Base-by-base conservation (phyloP, 2,888 invertebrate species). In the Fragum whitleyi region DNA sequence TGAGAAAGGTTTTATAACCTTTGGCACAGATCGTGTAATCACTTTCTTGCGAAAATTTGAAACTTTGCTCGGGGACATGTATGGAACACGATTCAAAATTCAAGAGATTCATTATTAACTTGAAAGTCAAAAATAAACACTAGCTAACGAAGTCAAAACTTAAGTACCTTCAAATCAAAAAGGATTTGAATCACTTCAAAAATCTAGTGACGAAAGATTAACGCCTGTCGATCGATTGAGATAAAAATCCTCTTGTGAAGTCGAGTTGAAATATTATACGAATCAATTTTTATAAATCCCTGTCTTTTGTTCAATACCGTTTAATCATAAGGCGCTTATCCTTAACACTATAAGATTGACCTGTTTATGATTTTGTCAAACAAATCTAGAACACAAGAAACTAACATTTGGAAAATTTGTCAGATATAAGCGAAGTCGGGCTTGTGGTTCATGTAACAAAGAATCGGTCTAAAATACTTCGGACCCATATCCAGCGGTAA, bases 191-290 rank as follows among this genome's bases (percentile, higher is more conserved):
- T 47, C 47, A 47, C 47, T 14, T 47, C 19, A 47, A 36, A 47
- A 47, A 47, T 14, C 47, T 47, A 9, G 47, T 47, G 47, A 47
- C 47, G 47, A 47, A 47, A 47, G 47, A 47, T 47, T 47, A 47
- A 47, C 47, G 47, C 47, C 47, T 14, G 47, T 47, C 47, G n/a
- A 47, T 47, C 47, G 47, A 47, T 47, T n/a, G 47, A 9, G 47
- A 47, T 47, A 47, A 47, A 47, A 47, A 47, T 14, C 47, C 16
- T 47, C 47, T 47, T 47, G 16, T 47, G 14, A 47, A 47, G 47
- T 47, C n/a, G n/a, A 47, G 47, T 47, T 47, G 47, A 47, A 47
- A 47, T 47, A 47, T 47, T 47, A 47, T 47, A 47, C 47, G 47
- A 47, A 47, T 47, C 47, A 47, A 47, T 47, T 47, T 47, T 47